Conservation (phyloP, 2,888 invertebrate species). For the Temnothorax ravouxi region DNA sequence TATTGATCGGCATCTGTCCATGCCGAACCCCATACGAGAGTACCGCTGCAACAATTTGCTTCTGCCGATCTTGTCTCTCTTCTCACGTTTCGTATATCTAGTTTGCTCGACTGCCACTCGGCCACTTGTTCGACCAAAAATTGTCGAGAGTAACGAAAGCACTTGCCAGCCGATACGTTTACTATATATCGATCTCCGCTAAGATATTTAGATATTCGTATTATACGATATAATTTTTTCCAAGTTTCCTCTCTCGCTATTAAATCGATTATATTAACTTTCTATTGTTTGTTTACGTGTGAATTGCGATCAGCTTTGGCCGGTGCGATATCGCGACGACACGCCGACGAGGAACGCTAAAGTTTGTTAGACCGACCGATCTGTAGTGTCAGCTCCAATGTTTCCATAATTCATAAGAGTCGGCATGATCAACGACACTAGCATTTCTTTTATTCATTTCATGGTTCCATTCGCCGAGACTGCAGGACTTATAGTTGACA, state of each 20-base stretch:
- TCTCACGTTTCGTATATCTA: slow-evolving; percentile 8
- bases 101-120: too few species aligned
- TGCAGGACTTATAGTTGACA: slow-evolving; percentile 61
- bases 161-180: not conserved
- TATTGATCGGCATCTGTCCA: slow-evolving; percentile 33
- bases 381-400: slow-evolving; percentile 6
- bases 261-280: not conserved
- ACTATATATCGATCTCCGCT: not conserved
- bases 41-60: not conserved
- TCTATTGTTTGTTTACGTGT: not conserved
- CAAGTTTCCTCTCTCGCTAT: not conserved
- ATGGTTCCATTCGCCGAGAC: slow-evolving; percentile 63
- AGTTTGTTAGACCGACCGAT: slow-evolving; percentile 60
- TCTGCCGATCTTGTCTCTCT: slow-evolving; percentile 8
- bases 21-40: not conserved
- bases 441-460: slow-evolving; percentile 73
- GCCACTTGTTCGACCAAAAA: not conserved
- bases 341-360: slow-evolving; percentile 47
- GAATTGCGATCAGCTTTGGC: slow-evolving; percentile 42
- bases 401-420: slow-evolving; percentile 72
- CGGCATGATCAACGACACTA: not conserved
- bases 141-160: not conserved
- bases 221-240: not conserved
- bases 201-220: not conserved
- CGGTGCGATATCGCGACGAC: slow-evolving; percentile 32